Evolutionary conservation across 2,797 vertebrate species (phyloP).

Genomic region (Anguilla marmorata): DNA sequence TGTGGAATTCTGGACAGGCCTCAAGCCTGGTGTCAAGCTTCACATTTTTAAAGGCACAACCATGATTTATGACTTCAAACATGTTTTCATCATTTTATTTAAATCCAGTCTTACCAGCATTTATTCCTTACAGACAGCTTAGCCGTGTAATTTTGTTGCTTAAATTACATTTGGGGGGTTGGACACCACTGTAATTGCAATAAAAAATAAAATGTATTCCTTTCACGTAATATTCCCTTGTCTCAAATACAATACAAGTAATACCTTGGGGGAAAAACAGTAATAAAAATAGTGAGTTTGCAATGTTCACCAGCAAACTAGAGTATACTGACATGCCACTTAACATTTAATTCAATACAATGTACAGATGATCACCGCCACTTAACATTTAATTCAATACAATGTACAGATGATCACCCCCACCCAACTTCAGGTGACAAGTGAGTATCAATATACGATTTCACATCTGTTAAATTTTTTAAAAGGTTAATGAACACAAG

Average conservation of each 20-base stretch:
- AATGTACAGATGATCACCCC: background rate
- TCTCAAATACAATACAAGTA: constrained; percentile 10
- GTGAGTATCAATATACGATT: background rate
- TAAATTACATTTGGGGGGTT: background rate
- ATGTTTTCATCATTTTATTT: background rate
- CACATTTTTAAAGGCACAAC: background rate
- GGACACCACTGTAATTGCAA: background rate
- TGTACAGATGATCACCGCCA: background rate
- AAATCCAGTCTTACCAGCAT: constrained; percentile 8
- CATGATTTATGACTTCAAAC: background rate
- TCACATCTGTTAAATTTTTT: background rate
- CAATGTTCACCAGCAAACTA: background rate
- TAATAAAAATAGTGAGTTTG: background rate
- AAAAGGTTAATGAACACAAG: background rate
- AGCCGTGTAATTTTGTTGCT: background rate
- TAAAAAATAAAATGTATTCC: background rate
- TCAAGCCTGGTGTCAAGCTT: background rate
- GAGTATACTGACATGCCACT: background rate
- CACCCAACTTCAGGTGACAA: background rate
- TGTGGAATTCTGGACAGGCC: background rate
- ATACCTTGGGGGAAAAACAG: background rate
- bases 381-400: background rate
- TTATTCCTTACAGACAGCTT: background rate
- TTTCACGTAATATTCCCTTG: constrained; percentile 1
- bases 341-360: background rate